phyloP scores from a whole-genome alignment of 2,113 vertebrate species.

The Hippolais icterina region DNA sequence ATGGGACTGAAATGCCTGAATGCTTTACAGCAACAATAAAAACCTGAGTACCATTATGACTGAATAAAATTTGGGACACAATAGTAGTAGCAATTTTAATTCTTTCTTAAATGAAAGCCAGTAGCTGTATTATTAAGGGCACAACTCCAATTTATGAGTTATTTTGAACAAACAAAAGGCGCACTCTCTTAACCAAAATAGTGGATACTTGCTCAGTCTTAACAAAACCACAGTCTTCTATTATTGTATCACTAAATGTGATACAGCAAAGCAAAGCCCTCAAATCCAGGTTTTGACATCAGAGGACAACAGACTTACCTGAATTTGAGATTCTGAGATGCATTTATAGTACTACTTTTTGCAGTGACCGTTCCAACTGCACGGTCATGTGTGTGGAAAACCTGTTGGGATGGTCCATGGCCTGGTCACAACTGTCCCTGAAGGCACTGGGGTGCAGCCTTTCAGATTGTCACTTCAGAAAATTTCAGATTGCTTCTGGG shows the following conservation, averaged over 20 bases:
- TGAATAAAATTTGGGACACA: not conserved
- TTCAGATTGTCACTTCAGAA: too few relatives aligned
- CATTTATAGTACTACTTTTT: not conserved
- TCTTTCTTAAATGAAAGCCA: not conserved
- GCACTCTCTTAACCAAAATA: not conserved
- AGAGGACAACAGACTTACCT: not conserved
- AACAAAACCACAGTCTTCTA: not conserved
- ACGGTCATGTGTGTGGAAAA: not conserved
- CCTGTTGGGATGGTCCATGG: not conserved
- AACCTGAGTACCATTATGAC: not conserved
- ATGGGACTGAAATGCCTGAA: not conserved
- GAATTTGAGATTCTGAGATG: not conserved
- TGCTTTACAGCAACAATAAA: not conserved
- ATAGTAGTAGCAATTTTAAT: not conserved
- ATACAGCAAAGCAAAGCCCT: not conserved
- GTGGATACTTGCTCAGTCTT: not conserved
- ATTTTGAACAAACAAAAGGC: slow-evolving; percentile 9
- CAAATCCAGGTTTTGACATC: not conserved
- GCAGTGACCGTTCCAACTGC: not conserved
- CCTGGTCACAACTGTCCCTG: fast-evolving
- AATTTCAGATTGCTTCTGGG: not conserved
- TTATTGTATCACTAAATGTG: not conserved
- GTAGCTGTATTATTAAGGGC: not conserved
- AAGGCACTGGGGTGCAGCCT: not conserved
- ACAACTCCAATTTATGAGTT: not conserved